phyloP scores from a whole-genome alignment of 2,797 vertebrate genomes.

The Cottoperca gobio region DNA sequence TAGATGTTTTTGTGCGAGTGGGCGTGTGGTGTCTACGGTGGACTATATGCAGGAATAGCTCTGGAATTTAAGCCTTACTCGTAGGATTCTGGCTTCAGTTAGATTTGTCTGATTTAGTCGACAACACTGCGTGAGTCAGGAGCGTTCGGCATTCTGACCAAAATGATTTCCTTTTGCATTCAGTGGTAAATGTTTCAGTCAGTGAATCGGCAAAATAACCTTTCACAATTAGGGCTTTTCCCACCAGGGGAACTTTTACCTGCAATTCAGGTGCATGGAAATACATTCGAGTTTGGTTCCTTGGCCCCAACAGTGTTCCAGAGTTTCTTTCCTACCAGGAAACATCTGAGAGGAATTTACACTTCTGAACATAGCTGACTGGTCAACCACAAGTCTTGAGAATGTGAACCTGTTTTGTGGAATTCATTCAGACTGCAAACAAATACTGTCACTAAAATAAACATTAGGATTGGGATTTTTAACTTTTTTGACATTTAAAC shows the following conservation, averaged over 20 bases:
- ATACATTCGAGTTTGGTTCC: neutral
- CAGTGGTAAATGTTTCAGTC: constrained; percentile 54
- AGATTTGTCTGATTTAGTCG: constrained; percentile 66
- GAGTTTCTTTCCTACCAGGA: constrained; percentile 5
- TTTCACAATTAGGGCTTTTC: constrained; percentile 41
- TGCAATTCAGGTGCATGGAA: constrained; percentile 1
- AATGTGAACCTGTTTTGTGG: constrained; percentile 31
- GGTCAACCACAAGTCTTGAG: constrained; percentile 49
- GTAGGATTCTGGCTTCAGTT: constrained; percentile 79
- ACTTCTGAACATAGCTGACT: constrained; percentile 32
- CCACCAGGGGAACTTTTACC: constrained; percentile 12
- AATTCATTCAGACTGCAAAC: constrained; percentile 45
- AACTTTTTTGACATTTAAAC: constrained; percentile 33
- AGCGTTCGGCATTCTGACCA: constrained; percentile 47
- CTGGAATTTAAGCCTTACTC: constrained; percentile 67
- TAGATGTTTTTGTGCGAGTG: constrained; percentile 38
- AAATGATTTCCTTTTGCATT: constrained; percentile 50
- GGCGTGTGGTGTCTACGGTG: constrained; percentile 42
- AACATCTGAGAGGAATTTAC: constrained; percentile 54
- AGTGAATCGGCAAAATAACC: constrained; percentile 47
- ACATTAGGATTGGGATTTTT: constrained; percentile 23
- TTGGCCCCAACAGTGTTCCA: neutral
- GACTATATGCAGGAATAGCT: constrained; percentile 52
- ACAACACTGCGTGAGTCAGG: constrained; percentile 65
- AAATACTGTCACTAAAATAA: constrained; percentile 34